Evolutionary conservation across 2,113 vertebrate genomes (phyloP), one percentile per base, ranked within the genome.

Genomic region (Typhlomys cinereus): DNA sequence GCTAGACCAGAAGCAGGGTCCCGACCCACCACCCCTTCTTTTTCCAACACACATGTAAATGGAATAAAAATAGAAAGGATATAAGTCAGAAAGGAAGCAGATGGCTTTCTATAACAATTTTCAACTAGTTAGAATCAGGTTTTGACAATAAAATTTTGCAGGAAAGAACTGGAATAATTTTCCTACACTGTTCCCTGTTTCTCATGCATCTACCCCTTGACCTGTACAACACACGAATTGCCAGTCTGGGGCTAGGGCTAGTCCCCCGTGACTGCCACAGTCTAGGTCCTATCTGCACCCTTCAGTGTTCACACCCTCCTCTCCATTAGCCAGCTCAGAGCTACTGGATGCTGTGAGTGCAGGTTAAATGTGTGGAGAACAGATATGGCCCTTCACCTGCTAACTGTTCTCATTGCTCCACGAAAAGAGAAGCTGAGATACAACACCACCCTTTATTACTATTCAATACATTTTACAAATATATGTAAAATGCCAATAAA

Each of bases 91-190:
- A 85, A 90, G 80, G 78, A 94, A 86, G 89, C 92, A 93, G 93
- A 94, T 91, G 95, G 91, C 66, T 91, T 89, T 90, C 84, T 87
- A 73, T 86, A 94, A 93, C 86, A 82, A 39, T 91, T 90, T 93
- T 79, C 46, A 92, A 79, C 75, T 62, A 75, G 70, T 79, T 79
- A 92, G 79, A 92, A 83, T 70, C 54, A 54, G 67, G 78, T 82
- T 95, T 93, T 95, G 92, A 94, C 66, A 94, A 75, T 90, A 91
- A 93, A 27, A 29, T 78, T 62, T 31, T 84, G 25, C 31, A 46
- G 36, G 85, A 92, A 95, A 93, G 70, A 94, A 69, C 23, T 76
- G 34, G 79, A 87, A 93, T 61, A 69, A 29, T 48, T 82, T 69
- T 50, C 57, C 52, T 17, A 34, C 6, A 31, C 17, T 5, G 48